Conservation (phyloP, 1,140 invertebrate genomes). For the Wiebesia pumilae region DNA sequence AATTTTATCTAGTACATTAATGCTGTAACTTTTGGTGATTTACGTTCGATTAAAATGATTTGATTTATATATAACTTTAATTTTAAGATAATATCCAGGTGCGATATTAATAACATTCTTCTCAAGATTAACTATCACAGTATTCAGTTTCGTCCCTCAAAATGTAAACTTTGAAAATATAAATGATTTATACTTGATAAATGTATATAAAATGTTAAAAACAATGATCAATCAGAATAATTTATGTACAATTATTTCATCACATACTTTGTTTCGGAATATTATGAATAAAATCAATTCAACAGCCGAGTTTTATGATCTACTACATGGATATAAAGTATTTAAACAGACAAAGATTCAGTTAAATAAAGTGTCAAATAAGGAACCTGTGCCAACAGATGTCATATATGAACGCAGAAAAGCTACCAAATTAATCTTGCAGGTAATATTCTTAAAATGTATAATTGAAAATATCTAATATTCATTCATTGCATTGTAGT, state of each 20-base stretch:
- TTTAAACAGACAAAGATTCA: background rate
- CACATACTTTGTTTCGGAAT: slow-evolving; percentile 22
- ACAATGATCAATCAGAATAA: background rate
- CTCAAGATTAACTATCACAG: too few species aligned
- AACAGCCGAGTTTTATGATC: background rate
- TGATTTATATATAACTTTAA: too few species aligned
- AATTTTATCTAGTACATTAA: too few species aligned
- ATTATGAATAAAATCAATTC: background rate
- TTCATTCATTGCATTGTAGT: background rate
- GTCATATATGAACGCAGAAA: background rate
- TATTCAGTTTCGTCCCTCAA: too few species aligned
- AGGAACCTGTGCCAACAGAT: background rate
- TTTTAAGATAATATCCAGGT: too few species aligned
- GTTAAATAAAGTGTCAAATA: background rate
- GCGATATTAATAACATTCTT: too few species aligned
- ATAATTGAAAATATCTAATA: background rate
- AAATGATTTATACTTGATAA: background rate
- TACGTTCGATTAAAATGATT: too few species aligned
- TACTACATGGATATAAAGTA: background rate
- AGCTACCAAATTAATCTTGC: background rate
- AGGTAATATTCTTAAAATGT: background rate
- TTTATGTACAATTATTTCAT: background rate
- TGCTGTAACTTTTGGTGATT: too few species aligned
- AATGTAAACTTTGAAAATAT: too few species aligned
- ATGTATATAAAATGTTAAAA: slow-evolving; percentile 31